These are phyloP conservation scores for Acleris laterana DNA, from an alignment of 2,888 invertebrate genomes.

Conservation along the genomic window DNA sequence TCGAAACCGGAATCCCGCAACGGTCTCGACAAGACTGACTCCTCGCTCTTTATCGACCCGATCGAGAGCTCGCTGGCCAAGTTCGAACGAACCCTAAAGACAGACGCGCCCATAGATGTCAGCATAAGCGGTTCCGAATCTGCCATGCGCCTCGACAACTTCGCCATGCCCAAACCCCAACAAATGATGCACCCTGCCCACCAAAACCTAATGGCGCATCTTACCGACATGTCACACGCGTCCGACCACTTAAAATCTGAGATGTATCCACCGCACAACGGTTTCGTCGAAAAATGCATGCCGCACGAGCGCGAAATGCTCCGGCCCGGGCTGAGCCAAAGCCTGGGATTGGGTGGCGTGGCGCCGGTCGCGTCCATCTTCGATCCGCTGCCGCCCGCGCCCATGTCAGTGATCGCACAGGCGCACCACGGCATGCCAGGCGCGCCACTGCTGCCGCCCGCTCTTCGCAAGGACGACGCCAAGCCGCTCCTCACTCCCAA, in stretches of 20 bases:
- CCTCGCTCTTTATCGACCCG: slow-evolving; percentile 85
- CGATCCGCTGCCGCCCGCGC: slow-evolving; percentile 83
- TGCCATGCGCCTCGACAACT: slow-evolving; percentile 78
- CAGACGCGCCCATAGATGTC: slow-evolving; percentile 83
- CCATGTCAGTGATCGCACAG: slow-evolving; percentile 68
- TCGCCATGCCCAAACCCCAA: slow-evolving; percentile 70
- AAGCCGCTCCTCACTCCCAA: slow-evolving; percentile 86
- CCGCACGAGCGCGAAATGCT: slow-evolving; percentile 65
- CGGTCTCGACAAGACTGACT: slow-evolving; percentile 73
- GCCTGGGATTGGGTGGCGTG: slow-evolving; percentile 64
- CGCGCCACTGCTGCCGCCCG: slow-evolving; percentile 63
- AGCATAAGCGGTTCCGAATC: slow-evolving; percentile 77
- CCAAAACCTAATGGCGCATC: slow-evolving; percentile 75
- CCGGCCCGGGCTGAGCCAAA: slow-evolving; percentile 62
- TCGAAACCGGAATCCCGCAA: slow-evolving; percentile 69
- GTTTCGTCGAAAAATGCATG: slow-evolving; percentile 68
- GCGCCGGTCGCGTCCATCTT: slow-evolving; percentile 86
- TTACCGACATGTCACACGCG: slow-evolving; percentile 68
- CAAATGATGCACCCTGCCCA: slow-evolving; percentile 68
- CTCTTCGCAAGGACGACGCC: slow-evolving; percentile 84
- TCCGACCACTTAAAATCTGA: slow-evolving; percentile 72
- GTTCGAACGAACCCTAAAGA: slow-evolving; percentile 86
- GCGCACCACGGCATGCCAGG: slow-evolving; percentile 60
- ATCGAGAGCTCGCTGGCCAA: slow-evolving; percentile 89
- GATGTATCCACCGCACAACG: slow-evolving; percentile 74